These are phyloP conservation scores for Musca domestica DNA, from an alignment of 1,140 invertebrate species.

Conservation along the genomic window DNA sequence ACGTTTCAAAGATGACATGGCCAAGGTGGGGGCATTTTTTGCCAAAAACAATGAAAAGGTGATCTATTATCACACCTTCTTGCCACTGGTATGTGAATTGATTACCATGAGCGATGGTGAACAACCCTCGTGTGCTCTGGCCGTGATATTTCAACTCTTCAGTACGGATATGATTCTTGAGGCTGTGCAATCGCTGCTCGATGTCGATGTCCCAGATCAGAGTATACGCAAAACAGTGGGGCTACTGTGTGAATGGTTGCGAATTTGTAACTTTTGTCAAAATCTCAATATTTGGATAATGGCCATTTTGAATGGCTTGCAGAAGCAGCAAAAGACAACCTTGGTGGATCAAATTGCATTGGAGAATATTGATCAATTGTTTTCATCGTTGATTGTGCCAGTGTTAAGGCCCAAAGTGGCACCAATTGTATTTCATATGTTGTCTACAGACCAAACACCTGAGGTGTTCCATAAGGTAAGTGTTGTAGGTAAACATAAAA, in stretches of 20 bases:
- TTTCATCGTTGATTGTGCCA: conserved; percentile 53
- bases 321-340: conserved; percentile 54
- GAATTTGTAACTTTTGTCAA: conserved; percentile 55
- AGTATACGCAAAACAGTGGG: conserved; percentile 53
- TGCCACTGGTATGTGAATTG: conserved; percentile 53
- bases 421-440: conserved; percentile 58
- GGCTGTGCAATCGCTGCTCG: conserved; percentile 55
- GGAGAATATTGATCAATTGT: conserved; percentile 55
- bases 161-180: conserved; percentile 49
- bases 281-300: conserved; percentile 58
- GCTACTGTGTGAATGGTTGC: conserved; percentile 58
- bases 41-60: conserved; percentile 37
- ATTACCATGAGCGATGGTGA: conserved; percentile 42
- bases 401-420: conserved; percentile 54
- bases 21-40: conserved; percentile 51
- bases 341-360: conserved; percentile 57
- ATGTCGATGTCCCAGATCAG: conserved; percentile 49
- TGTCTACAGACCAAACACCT: conserved; percentile 55
- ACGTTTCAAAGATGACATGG: conserved; percentile 53
- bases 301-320: conserved; percentile 57
- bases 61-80: conserved; percentile 41
- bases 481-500: neutral
- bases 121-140: conserved; percentile 57
- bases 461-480: conserved; percentile 55
- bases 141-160: conserved; percentile 59